Conservation (phyloP, 1,140 invertebrate species). For the Penaeus vannamei region DNA sequence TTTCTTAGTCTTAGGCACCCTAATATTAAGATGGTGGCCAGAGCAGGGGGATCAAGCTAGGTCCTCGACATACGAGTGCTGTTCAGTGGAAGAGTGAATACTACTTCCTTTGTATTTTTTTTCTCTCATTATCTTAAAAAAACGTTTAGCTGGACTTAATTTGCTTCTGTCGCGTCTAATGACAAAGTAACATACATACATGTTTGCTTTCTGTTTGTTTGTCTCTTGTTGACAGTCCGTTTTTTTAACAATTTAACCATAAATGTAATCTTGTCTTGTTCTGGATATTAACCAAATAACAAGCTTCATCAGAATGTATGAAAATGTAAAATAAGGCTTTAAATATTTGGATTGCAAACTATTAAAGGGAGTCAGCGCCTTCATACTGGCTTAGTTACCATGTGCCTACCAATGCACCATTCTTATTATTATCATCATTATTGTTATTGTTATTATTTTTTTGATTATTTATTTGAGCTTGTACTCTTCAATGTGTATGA, state of each 20-base stretch:
- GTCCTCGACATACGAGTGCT: neutral
- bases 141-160: slow-evolving; percentile 26
- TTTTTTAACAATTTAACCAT: slow-evolving; percentile 35
- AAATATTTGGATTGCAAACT: too few species aligned
- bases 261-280: slow-evolving; percentile 32
- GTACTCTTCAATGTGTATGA: too few species aligned
- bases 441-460: too few species aligned
- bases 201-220: neutral
- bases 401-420: too few species aligned
- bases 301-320: slow-evolving; percentile 6
- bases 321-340: too few species aligned
- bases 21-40: slow-evolving; percentile 67
- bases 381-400: too few species aligned
- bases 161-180: slow-evolving; percentile 51
- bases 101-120: neutral
- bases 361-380: too few species aligned
- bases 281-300: slow-evolving; percentile 37
- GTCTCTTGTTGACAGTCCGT: slow-evolving; percentile 34
- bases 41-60: slow-evolving; percentile 56
- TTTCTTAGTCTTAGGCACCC: slow-evolving; percentile 68
- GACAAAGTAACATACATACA: slow-evolving; percentile 46
- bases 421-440: too few species aligned
- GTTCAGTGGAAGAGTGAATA: neutral
- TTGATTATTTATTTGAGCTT: too few species aligned
- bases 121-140: slow-evolving; percentile 10